phyloP scores from a whole-genome alignment of 2,113 vertebrate genomes.

The Seriola rivoliana region DNA sequence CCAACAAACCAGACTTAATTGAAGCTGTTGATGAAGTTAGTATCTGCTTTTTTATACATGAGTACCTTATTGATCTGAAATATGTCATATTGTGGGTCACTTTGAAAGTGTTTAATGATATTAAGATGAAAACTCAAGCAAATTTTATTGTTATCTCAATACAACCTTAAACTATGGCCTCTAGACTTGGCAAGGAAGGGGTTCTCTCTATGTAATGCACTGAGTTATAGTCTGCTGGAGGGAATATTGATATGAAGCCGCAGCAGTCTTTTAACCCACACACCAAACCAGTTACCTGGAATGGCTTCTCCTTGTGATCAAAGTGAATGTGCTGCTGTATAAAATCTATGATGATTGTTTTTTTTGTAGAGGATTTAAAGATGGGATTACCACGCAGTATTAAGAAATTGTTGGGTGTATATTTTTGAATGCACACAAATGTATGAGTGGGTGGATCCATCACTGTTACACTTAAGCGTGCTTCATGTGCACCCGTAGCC shows the following conservation, averaged over 20 bases:
- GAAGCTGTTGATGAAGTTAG: neutral
- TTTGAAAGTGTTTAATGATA: neutral
- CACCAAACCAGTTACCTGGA: constrained; percentile 21
- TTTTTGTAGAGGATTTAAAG: constrained; percentile 44
- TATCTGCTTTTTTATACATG: neutral
- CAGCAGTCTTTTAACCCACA: constrained; percentile 34
- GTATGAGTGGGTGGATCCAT: constrained; percentile 55
- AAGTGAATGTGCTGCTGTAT: constrained; percentile 15
- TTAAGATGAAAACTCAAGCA: constrained; percentile 15
- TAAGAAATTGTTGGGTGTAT: constrained; percentile 20
- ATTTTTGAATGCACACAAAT: constrained; percentile 56
- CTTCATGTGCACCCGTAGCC: constrained; percentile 30
- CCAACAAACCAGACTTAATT: neutral
- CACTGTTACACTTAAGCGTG: constrained; percentile 52
- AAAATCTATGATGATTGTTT: constrained; percentile 21
- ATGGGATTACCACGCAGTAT: constrained; percentile 37
- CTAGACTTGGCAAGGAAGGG: constrained; percentile 23
- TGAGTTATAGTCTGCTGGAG: constrained; percentile 43
- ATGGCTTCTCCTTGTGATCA: constrained; percentile 35
- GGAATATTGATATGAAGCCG: constrained; percentile 27
- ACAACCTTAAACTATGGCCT: constrained; percentile 30
- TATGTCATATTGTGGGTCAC: neutral
- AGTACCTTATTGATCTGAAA: neutral
- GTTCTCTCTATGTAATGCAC: constrained; percentile 21
- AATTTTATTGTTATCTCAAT: constrained; percentile 17